Conservation (phyloP, 1,140 invertebrate genomes). For the Macrotrachela quadricornifera region DNA sequence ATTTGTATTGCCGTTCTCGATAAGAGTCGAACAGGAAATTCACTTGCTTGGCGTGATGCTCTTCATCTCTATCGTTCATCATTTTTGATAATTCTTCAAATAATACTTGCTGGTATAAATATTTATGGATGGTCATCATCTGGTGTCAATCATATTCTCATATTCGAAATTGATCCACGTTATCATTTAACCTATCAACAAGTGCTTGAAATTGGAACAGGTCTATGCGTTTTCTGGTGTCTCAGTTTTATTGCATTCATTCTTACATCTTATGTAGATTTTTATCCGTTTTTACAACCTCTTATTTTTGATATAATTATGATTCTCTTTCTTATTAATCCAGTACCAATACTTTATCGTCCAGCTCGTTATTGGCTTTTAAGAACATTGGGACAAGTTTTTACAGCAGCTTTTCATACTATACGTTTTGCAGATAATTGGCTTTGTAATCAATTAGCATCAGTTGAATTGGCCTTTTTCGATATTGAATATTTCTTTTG, state of each 20-base stretch:
- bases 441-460: conserved; percentile 95
- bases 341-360: conserved; percentile 1
- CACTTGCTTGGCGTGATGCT: too few species aligned
- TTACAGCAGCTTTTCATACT: conserved; percentile 78
- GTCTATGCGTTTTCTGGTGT: conserved; percentile 88
- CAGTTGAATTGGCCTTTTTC: conserved; percentile 59
- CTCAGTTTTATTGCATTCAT: conserved; percentile 40
- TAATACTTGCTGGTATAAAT: conserved; percentile 91
- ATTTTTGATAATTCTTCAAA: conserved; percentile 68
- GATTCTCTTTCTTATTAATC: conserved; percentile 6
- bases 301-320: conserved; percentile 2
- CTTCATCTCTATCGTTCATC: conserved; percentile 64
- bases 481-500: conserved; percentile 78
- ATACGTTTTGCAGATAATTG: conserved; percentile 98
- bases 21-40: too few species aligned
- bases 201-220: conserved; percentile 71
- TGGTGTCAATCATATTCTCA: conserved; percentile 93
- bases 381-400: conserved; percentile 1
- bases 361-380: conserved; percentile 1
- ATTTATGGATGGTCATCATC: conserved; percentile 93
- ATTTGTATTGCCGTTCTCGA: too few species aligned
- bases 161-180: conserved; percentile 90
- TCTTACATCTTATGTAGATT: background rate
- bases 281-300: conserved; percentile 1
- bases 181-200: conserved; percentile 84